These are phyloP conservation scores for Elgonia sp. DNA, from an alignment of 2,888 invertebrate species.

Conservation along the genomic window DNA sequence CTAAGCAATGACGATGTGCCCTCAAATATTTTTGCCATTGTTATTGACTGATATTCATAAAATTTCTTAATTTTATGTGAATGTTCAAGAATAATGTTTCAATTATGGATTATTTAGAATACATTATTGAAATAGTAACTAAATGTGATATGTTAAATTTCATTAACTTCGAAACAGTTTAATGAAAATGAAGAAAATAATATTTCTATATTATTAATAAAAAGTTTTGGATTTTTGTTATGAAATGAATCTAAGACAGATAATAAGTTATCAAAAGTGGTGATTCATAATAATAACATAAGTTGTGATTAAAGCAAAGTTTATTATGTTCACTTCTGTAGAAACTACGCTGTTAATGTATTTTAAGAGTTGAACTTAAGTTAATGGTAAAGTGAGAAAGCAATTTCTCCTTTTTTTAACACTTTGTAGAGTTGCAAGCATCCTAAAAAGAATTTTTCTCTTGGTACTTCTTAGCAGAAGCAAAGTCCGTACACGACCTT, in stretches of 20 bases:
- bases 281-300: neutral
- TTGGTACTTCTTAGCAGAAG: slow-evolving; percentile 61
- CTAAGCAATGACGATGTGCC: slow-evolving; percentile 48
- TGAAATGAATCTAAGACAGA: no score
- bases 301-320: slow-evolving; percentile 25
- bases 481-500: slow-evolving; percentile 64
- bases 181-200: no score
- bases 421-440: slow-evolving; percentile 54
- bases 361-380: slow-evolving; percentile 52
- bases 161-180: no score
- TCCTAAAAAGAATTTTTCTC: slow-evolving; percentile 62
- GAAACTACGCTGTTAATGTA: slow-evolving; percentile 32
- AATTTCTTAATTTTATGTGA: no score
- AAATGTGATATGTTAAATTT: no score
- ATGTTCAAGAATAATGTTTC: no score
- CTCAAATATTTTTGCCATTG: neutral
- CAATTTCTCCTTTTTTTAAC: slow-evolving; percentile 49
- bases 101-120: no score
- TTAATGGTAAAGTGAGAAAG: slow-evolving; percentile 58
- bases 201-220: no score
- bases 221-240: no score
- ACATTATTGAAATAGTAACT: neutral
- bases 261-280: no score
- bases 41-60: no score
- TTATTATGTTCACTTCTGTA: slow-evolving; percentile 22